Base-by-base conservation (phyloP, 2,888 invertebrate genomes). In the Lycia hirtaria region DNA sequence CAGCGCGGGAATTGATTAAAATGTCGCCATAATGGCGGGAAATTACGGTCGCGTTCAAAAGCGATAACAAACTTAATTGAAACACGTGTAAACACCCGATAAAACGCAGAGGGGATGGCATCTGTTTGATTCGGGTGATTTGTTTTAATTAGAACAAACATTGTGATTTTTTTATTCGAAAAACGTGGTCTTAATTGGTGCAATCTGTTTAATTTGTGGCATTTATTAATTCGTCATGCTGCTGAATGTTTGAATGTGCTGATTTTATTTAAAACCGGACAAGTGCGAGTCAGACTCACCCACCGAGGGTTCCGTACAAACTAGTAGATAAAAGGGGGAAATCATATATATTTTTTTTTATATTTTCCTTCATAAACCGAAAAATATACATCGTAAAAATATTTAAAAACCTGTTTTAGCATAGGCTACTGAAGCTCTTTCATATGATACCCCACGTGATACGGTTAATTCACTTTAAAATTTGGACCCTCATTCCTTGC, bases 121-220 rank as follows among this genome's bases (percentile, higher is more conserved):
- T 81, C 81, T 81, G 80, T 83, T 82, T 83, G 85, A 87, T 88
- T 85, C 78, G 75, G 76, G 76, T 81, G 78, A 84, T 84, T 85
- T 80, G 76, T 79, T 84, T 82, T 85, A 85, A 86, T 86, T 81
- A 76, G 73, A 80, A 78, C 73, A 81, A 80, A 85, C 80, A 75
- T 65, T 75, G 71, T 80, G 80, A 82, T 83, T 83, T 78, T 40
- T 69, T 65, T 72, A 62, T 64, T 75, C 75, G 76, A 72, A 64
- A 66, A 73, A 73, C 74, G 67, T 68, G 65, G 63, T 71, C 63
- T 78, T 85, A 82, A 86, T 87, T 83, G 78, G 65, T 70, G 72
- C 78, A 78, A 82, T 85, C 74, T 78, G 81, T 61, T 59, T 60
- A 28, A 52, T 15, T 52, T 52, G 47, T 20, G 17, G 6, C 41